Evolutionary conservation across 2,113 vertebrate genomes (phyloP).

Genomic region (Oceanites oceanicus): DNA sequence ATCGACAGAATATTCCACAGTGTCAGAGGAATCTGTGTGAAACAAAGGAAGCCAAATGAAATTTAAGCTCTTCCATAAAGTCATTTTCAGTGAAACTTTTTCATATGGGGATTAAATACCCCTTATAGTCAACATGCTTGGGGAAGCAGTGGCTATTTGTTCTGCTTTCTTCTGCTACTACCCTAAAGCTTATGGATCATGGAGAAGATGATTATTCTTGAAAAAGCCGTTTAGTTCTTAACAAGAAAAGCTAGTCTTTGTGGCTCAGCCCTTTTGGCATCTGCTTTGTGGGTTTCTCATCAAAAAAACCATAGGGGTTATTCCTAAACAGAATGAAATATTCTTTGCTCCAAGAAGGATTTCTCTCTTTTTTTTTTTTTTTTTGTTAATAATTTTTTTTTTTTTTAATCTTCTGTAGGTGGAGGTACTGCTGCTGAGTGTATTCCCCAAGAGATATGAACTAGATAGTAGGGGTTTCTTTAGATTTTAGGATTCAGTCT

Average conservation of each 20-base stretch:
- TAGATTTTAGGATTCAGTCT: neutral
- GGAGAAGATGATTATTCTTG: neutral
- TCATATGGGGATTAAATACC: neutral
- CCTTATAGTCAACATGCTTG: neutral
- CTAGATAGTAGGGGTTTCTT: neutral
- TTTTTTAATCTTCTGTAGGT: neutral
- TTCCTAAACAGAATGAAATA: constrained; percentile 5
- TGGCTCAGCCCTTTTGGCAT: constrained; percentile 2
- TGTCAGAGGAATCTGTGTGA: neutral
- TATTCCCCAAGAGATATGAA: neutral
- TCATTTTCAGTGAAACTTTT: neutral
- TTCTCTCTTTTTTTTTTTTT: neutral
- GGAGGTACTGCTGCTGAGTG: neutral
- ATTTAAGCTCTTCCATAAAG: neutral
- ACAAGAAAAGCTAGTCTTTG: neutral
- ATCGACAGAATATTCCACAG: neutral
- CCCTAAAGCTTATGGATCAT: constrained; percentile 1
- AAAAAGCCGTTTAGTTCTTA: constrained; percentile 7
- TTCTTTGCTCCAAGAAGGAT: neutral
- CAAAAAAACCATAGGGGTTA: constrained; percentile 12
- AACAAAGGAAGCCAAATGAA: neutral
- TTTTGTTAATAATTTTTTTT: neutral
- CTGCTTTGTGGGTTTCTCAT: constrained; percentile 25
- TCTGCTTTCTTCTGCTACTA: neutral
- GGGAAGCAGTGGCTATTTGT: neutral